Evolutionary conservation across 2,888 invertebrate species (phyloP), one percentile per base, ranked within the genome.

Genomic region (Oscheius sp.): DNA sequence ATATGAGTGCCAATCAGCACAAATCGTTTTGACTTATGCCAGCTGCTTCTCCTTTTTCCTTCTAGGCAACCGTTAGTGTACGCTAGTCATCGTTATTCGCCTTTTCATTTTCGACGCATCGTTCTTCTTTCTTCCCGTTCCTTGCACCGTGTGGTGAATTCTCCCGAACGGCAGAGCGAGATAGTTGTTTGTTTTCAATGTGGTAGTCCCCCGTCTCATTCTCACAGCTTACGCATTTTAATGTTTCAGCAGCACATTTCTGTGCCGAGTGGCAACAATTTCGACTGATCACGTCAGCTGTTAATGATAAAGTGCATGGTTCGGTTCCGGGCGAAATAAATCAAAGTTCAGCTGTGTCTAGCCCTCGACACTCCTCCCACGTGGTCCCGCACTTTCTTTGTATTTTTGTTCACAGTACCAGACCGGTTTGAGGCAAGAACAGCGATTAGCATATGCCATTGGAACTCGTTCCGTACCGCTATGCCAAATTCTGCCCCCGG

Each of bases 221-320:
- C 32, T 35, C 10, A 21, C 0, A 60, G 37, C n/a, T 35, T 35
- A 10, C 10, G 11, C 29, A 37, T 47, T 63, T 63, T 48, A 32
- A 63, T 48, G 48, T 53, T 53, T 53, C n/a, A 32, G 47, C 63
- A 63, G 48, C 32, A 47, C 21, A n/a, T 21, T 21, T 47, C 48
- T 42, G 42, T 42, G 63, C 50, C 21, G 21, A 21, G 21, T 21
- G 21, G 21, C 21, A 21, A 21, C 21, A 13, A 33, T 32, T 51
- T 37, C 65, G 32, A n/a, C n/a, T 29, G 32, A 13, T 48, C 21
- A n/a, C 68, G 55, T 53, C 68, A 68, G 68, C 68, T 68, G 68
- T 35, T 68, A 33, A 68, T 68, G 68, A 68, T 68, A 68, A 68
- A 68, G 68, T 68, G 68, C 68, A 55, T 55, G 68, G 53, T 37